Base-by-base conservation (phyloP, 2,113 vertebrate species). In the Protobothrops mucrosquamatus region DNA sequence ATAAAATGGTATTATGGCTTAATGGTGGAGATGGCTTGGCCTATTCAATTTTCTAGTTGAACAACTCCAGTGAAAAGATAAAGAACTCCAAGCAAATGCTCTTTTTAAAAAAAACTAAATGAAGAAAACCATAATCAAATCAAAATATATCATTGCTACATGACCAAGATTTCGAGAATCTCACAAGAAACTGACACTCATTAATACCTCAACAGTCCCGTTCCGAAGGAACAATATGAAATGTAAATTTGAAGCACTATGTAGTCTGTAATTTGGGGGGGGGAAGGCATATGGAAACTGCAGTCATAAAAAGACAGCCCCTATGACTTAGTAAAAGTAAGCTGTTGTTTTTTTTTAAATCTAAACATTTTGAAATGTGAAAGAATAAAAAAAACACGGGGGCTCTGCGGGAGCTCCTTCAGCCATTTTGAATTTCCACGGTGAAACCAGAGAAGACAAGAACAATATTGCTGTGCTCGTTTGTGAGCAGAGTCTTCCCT, bases 121-220 rank as follows among this genome's bases (percentile, higher is more conserved):
- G 6, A 46, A 20, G 7, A 14, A 59, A 89, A 86, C 29, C n/a
- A 74, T 29, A 54, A 2, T 85, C 34, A 39, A 94, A 93, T 91
- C 48, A 91, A 48, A 61, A 52, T 55, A 74, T 0, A 34, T 26
- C 20, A 26, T 52, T 91, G 69, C 22, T 55, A 10, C 4, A 85
- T 88, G 91, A 87, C 61, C 95, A 55, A 74, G 43, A 89, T 39
- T 59, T 81, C 26, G 59, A 95, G 92, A 91, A 91, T 90, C 64
- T 89, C 56, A 48, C 69, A 92, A 91, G 87, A 92, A 94, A 95
- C 6, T 10, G 93, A 89, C 90, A 85, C 34, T 88, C 61, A 89
- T 1, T 8, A 87, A 93, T 94, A 93, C 89, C 9, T 92, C 0
- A 0, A 48, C 74, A 86, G 10, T 56, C 29, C 88, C 56, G 93